Percentiles rank a stretch among this genome's conserved stretches.
phyloP scores from a whole-genome alignment of 2,113 vertebrate species.

The Rhadina sibilatrix region DNA sequence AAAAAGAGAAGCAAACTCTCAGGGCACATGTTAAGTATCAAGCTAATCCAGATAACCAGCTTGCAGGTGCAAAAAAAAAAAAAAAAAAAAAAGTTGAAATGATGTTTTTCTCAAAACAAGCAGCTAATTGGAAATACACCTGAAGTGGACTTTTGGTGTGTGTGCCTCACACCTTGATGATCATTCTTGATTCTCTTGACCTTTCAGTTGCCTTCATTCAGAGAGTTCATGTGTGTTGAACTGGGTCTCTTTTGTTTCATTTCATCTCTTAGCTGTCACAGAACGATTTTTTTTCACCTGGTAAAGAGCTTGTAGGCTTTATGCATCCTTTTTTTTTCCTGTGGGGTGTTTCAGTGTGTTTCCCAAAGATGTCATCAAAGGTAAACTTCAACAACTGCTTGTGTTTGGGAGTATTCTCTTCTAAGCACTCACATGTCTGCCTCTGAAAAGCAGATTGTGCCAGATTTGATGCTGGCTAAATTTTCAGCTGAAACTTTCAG shows the following conservation, averaged over 20 bases:
- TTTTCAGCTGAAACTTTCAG: not conserved
- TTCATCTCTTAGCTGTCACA: not conserved
- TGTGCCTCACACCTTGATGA: not conserved
- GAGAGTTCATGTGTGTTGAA: not conserved
- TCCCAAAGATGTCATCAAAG: not conserved
- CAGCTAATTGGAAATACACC: not conserved
- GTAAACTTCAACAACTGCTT: not conserved
- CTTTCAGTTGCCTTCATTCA: not conserved
- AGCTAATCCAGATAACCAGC: not conserved
- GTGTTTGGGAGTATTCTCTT: not conserved
- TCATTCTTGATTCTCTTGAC: not conserved
- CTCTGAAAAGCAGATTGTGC: not conserved
- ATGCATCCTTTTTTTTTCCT: not conserved
- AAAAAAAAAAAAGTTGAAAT: not conserved
- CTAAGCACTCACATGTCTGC: not conserved
- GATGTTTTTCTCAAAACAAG: not conserved
- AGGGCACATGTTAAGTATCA: not conserved
- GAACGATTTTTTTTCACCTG: not conserved
- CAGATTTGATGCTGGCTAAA: not conserved
- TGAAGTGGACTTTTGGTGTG: not conserved
- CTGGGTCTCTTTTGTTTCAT: not conserved
- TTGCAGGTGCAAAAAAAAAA: not conserved
- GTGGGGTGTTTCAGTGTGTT: not conserved
- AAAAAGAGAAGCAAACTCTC: fast-evolving
- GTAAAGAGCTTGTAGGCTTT: not conserved